Percentiles rank a stretch among this genome's conserved stretches.
Conservation (phyloP, 2,888 invertebrate species). For the Linnaemya tessellans region DNA sequence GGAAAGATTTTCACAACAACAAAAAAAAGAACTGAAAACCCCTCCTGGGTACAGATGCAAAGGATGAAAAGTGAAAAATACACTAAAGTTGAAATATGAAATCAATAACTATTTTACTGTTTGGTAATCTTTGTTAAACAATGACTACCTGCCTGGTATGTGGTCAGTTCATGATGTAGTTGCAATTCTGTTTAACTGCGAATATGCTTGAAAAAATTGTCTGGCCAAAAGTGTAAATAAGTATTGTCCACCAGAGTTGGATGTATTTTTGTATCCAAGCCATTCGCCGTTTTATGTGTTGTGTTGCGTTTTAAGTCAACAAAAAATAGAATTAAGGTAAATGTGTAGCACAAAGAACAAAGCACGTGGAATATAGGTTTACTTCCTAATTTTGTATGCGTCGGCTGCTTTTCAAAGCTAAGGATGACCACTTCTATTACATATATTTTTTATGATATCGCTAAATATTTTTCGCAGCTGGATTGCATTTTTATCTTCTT, state of each 20-base stretch:
- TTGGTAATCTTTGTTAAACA: constrained; percentile 33
- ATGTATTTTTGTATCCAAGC: not conserved
- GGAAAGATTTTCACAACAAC: constrained; percentile 42
- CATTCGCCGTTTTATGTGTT: no score
- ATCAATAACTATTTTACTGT: constrained; percentile 57
- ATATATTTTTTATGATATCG: no score
- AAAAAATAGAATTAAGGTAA: no score
- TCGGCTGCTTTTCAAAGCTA: no score
- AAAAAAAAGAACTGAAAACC: constrained; percentile 5
- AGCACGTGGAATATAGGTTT: no score
- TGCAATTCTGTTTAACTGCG: not conserved
- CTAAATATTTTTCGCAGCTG: no score
- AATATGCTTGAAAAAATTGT: constrained; percentile 3
- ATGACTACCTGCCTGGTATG: not conserved
- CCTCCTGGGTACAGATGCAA: constrained; percentile 41
- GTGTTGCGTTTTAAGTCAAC: no score
- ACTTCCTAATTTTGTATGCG: no score
- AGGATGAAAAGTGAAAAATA: constrained; percentile 27
- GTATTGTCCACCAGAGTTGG: not conserved
- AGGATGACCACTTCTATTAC: no score
- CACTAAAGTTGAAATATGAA: constrained; percentile 52
- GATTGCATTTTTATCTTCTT: no score
- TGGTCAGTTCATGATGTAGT: not conserved
- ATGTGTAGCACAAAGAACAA: no score
- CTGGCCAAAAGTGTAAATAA: constrained; percentile 38